Conservation (phyloP, 1,140 invertebrate species). For the Halesus radiatus region DNA sequence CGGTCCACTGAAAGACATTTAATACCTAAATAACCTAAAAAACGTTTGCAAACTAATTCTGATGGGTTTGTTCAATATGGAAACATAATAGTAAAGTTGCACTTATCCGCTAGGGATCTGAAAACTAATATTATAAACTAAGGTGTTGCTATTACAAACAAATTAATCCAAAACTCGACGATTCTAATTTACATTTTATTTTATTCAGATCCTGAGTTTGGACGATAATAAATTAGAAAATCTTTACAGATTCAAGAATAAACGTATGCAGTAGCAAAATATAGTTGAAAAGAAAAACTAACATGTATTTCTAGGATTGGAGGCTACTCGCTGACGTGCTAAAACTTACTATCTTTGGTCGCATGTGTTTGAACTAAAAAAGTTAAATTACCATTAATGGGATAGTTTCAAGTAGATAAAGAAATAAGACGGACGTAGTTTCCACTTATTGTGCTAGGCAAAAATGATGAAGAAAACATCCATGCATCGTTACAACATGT, state of each 20-base stretch:
- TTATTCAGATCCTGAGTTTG: no score
- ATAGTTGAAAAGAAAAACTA: no score
- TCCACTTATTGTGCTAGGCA: background rate
- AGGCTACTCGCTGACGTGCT: background rate
- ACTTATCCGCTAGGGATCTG: no score
- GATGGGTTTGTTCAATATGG: background rate
- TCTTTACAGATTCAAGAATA: no score
- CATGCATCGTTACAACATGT: background rate
- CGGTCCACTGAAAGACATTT: constrained; percentile 3
- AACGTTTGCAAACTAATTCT: background rate
- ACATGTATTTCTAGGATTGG: no score
- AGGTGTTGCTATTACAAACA: no score
- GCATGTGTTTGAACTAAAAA: background rate
- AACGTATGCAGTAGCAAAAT: no score
- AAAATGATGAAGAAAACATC: background rate
- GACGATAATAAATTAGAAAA: no score
- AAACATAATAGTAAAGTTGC: background rate
- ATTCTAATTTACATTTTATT: no score
- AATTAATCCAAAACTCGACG: no score
- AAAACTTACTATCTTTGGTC: background rate
- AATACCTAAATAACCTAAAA: background rate
- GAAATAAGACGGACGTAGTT: background rate
- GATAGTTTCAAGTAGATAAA: background rate
- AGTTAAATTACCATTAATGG: background rate
- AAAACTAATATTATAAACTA: no score